Base-by-base conservation (phyloP, 2,888 invertebrate species). In the Lasiommata megera region DNA sequence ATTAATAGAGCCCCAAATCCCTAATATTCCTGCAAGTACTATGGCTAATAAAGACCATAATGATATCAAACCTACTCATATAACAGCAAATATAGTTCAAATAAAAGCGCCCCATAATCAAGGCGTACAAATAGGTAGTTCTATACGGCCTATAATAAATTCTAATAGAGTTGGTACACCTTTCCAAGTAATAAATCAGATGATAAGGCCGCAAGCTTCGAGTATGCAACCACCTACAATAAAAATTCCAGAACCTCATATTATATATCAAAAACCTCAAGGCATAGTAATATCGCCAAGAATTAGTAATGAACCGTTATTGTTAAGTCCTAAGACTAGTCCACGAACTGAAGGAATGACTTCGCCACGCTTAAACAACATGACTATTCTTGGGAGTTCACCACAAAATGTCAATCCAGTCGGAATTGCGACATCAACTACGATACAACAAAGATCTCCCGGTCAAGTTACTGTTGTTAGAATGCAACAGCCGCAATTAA, bases 151-250 rank as follows among this genome's bases (percentile, higher is more conserved):
- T 56, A 74, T 85, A 29, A 63, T 88, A 52, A 73, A 80, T 54
- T 67, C 87, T 3, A 76, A 72, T 37, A 82, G 90, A 67, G 76
- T 85, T 9, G 76, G 69, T 66, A 70, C 87, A 16, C 86, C 89
- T 9, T 90, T 86, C 73, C 90, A 90, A 73, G 87, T 90, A 34
- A 81, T 89, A 38, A 89, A 84, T 68, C 88, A 85, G 62, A 79
- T 84, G 59, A 84, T 82, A 59, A 80, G 87, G 60, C 81, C 80
- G 37, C 70, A 84, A 86, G 57, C 82, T 72, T 69, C 84, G 7
- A 92, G 88, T 63, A 89, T 93, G 79, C 94, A 94, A 69, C 92
- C 94, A 11, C 92, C 94, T 3, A 93, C 93, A 0, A 94, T 94
- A 12, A 94, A 93, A 68, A 92, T 94, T 67, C 93, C 94, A 3